These are phyloP conservation scores for Cavia porcellus DNA, from an alignment of 2,113 vertebrate genomes.

Conservation along the genomic window DNA sequence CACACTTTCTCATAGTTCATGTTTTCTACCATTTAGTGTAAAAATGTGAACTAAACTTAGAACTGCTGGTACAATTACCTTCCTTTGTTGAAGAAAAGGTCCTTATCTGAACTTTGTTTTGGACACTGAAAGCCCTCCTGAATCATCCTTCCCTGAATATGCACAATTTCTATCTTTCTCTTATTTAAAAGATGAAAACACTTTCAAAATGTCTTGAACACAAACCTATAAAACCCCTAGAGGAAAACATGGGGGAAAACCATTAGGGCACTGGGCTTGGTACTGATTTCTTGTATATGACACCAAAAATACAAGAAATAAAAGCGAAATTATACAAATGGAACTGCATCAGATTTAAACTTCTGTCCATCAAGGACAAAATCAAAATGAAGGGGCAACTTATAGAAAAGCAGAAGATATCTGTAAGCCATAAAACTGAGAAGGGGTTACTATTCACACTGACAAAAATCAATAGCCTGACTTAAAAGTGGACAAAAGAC, in stretches of 20 bases:
- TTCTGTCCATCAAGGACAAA: not conserved
- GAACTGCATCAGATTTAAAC: not conserved
- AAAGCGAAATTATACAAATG: not conserved
- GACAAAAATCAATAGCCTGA: not conserved
- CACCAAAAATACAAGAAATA: not conserved
- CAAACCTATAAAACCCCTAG: conserved; percentile 1
- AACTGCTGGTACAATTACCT: not conserved
- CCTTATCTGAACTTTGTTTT: conserved; percentile 45
- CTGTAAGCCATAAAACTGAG: not conserved
- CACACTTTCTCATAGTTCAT: not conserved
- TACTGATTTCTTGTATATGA: conserved; percentile 12
- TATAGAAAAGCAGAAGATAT: not conserved
- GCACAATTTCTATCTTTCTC: not conserved
- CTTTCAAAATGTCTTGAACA: not conserved
- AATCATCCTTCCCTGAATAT: not conserved
- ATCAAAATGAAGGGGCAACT: not conserved
- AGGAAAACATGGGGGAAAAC: not conserved
- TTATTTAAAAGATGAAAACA: not conserved
- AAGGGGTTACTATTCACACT: not conserved
- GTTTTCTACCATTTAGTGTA: not conserved
- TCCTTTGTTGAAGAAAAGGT: not conserved
- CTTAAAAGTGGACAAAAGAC: not conserved
- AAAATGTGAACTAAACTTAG: not conserved
- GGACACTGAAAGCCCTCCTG: not conserved
- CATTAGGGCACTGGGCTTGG: not conserved